Percentiles rank a stretch among this genome's conserved stretches.
Conservation (phyloP, 2,113 vertebrate genomes). For the Neogale vison region DNA sequence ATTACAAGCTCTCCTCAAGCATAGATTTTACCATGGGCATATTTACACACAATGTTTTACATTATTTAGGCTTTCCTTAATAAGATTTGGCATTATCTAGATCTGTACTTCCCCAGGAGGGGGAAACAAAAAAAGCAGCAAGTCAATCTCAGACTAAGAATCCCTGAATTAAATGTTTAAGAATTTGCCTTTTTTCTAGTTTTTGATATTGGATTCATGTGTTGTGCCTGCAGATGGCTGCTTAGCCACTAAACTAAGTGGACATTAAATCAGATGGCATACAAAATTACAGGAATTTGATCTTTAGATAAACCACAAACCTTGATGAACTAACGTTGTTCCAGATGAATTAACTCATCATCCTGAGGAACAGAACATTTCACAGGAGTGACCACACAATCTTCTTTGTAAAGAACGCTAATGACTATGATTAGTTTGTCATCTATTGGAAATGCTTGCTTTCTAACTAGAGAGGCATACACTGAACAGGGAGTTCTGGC, state of each 20-base stretch:
- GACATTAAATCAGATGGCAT: constrained; percentile 78
- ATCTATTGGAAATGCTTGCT: constrained; percentile 59
- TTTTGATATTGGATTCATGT: constrained; percentile 24
- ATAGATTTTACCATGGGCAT: constrained; percentile 13
- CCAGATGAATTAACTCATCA: constrained; percentile 84
- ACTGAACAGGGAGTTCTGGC: not conserved
- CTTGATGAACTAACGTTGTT: constrained; percentile 82
- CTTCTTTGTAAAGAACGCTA: constrained; percentile 59
- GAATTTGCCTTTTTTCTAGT: constrained; percentile 25
- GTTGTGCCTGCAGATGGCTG: constrained; percentile 53
- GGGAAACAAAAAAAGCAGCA: constrained; percentile 45
- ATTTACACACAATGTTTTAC: constrained; percentile 23
- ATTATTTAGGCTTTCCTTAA: constrained; percentile 39
- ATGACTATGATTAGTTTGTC: constrained; percentile 75
- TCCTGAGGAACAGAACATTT: constrained; percentile 72
- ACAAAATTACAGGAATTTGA: constrained; percentile 81
- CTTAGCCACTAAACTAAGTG: constrained; percentile 77
- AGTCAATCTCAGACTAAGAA: not conserved
- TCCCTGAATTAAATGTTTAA: constrained; percentile 42
- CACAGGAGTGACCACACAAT: constrained; percentile 39
- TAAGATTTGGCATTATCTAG: constrained; percentile 63
- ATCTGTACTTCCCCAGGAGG: constrained; percentile 24
- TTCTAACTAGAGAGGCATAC: constrained; percentile 21
- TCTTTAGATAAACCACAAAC: constrained; percentile 84
- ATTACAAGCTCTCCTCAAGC: constrained; percentile 40